Base-by-base conservation (phyloP, 2,888 invertebrate species). In the Melieria crassipennis region DNA sequence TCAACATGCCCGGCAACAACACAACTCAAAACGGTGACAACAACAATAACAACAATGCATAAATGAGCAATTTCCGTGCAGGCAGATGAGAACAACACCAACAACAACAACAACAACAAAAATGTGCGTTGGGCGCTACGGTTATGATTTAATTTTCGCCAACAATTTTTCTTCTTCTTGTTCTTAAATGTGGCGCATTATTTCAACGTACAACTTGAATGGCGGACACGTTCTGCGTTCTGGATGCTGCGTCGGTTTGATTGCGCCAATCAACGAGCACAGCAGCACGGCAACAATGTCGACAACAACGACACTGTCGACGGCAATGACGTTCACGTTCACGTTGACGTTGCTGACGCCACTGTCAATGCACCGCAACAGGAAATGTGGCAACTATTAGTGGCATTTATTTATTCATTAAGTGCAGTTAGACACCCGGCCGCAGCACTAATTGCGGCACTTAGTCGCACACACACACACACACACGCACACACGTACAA, bases 351-450 rank as follows among this genome's bases (percentile, higher is more conserved):
- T 7, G 52, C 4, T 9, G 52, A 52, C 16, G 30, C 10, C 58
- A 10, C 11, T 30, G 58, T 16, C 55, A 56, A 57, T 47, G 73
- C 69, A 68, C 64, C 72, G 73, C 75, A 78, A 78, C 82, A 82
- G 82, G 82, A 82, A 82, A 81, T 83, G 80, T 79, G 81, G 78
- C 79, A 80, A 83, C 84, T 84, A 84, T 84, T 84, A 84, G 85
- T 78, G 79, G 80, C 83, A 80, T 82, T 84, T 84, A 84, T 83
- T 81, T 83, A 82, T 83, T 84, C 84, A 83, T 84, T 83, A 82
- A 79, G 82, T 78, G 77, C 79, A 70, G 64, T 70, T 70, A 70
- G 64, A 70, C 69, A 70, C 63, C 64, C 78, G 79, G 79, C 80
- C 30, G 77, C 77, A 80, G 79, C 81, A 77, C 80, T 63, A 69